These are phyloP conservation scores for Hypsibius dujardini DNA, from an alignment of 1,140 invertebrate genomes.

Conservation along the genomic window DNA sequence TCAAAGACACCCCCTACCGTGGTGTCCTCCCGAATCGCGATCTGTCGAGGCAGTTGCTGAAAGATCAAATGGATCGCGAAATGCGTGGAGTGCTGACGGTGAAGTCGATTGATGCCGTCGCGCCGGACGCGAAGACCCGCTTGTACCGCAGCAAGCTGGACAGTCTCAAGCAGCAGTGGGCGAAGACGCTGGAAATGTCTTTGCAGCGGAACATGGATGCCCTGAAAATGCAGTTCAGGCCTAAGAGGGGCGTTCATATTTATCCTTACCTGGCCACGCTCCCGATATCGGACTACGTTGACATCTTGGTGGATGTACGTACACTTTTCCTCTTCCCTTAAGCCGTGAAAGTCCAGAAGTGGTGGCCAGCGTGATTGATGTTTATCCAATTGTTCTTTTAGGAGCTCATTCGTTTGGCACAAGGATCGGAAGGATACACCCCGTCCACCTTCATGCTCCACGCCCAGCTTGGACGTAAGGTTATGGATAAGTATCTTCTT, in stretches of 20 bases:
- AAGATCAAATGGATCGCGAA: slow-evolving; percentile 49
- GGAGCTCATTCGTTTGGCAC: slow-evolving; percentile 48
- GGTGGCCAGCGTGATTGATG: background rate
- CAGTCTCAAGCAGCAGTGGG: slow-evolving; percentile 48
- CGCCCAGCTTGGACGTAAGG: slow-evolving; percentile 47
- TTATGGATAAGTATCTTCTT: slow-evolving; percentile 42
- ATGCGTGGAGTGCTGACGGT: slow-evolving; percentile 43
- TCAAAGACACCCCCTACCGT: slow-evolving; percentile 5
- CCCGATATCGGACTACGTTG: slow-evolving; percentile 44
- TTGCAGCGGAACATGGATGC: slow-evolving; percentile 48
- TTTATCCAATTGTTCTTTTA: slow-evolving; percentile 36
- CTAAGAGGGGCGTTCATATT: slow-evolving; percentile 38
- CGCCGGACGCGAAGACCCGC: slow-evolving; percentile 28
- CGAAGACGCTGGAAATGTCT: slow-evolving; percentile 39
- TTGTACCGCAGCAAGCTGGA: slow-evolving; percentile 39
- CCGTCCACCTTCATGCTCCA: slow-evolving; percentile 46
- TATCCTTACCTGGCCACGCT: slow-evolving; percentile 56
- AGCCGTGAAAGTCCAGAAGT: slow-evolving; percentile 18
- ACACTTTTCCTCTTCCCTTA: no score
- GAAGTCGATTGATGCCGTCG: slow-evolving; percentile 43
- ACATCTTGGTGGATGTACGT: slow-evolving; percentile 38
- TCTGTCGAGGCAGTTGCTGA: background rate
- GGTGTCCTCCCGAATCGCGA: background rate
- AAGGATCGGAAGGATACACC: slow-evolving; percentile 60
- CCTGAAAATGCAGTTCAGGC: slow-evolving; percentile 36